A percentile compares a stretch with the other conserved stretches of the same genome.
phyloP scores from a whole-genome alignment of 2,888 invertebrate genomes.

The Drosophila mayaguana region DNA sequence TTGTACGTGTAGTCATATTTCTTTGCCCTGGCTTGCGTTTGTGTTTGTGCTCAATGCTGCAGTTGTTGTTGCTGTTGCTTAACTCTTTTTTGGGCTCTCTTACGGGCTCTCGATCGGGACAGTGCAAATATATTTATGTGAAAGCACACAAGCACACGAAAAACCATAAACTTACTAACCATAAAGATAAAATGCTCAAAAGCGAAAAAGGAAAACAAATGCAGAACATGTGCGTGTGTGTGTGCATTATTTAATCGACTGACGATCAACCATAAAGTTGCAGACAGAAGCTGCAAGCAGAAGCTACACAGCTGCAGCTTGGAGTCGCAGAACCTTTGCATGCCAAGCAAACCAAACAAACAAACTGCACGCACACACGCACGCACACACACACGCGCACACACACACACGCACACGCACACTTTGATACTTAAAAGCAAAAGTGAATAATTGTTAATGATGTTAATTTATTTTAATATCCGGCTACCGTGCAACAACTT shows the following conservation, averaged over 20 bases:
- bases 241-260: constrained; percentile 63
- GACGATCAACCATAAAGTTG: constrained; percentile 62
- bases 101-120: constrained; percentile 50
- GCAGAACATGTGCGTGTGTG: constrained; percentile 19
- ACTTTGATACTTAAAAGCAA: constrained; percentile 65
- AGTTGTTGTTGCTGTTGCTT: not conserved
- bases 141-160: constrained; percentile 72
- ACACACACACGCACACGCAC: constrained; percentile 10
- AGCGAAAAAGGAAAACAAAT: constrained; percentile 19
- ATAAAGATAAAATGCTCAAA: constrained; percentile 74
- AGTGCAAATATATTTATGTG: constrained; percentile 72
- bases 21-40: constrained; percentile 48
- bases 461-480: constrained; percentile 68
- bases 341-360: constrained; percentile 35
- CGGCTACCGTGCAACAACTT: constrained; percentile 63
- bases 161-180: constrained; percentile 78
- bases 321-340: constrained; percentile 41
- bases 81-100: constrained; percentile 39
- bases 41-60: constrained; percentile 1
- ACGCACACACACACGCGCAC: not conserved
- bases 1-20: constrained; percentile 80
- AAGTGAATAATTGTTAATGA: constrained; percentile 76
- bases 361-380: constrained; percentile 59
- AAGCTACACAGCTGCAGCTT: constrained; percentile 13
- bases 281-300: constrained; percentile 49